Evolutionary conservation across 2,888 invertebrate species (phyloP).

Genomic region (Morinoia aosen): DNA sequence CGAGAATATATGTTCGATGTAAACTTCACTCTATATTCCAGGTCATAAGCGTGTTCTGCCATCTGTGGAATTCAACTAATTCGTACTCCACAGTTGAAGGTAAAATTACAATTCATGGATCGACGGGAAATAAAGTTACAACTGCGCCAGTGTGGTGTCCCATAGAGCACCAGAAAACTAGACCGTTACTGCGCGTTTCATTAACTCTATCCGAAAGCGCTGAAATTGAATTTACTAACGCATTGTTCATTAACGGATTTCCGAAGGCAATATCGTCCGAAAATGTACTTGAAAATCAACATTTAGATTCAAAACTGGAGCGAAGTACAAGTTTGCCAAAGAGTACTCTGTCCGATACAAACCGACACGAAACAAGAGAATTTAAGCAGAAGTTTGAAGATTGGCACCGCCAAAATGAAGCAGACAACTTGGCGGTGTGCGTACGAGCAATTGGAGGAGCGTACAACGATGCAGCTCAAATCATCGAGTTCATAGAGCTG

Average conservation of each 20-base stretch:
- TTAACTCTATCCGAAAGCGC: background rate
- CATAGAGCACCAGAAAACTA: background rate
- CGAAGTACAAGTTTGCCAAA: background rate
- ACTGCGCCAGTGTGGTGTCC: background rate
- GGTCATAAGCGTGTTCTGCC: background rate
- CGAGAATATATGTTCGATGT: background rate
- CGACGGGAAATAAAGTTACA: background rate
- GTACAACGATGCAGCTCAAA: background rate
- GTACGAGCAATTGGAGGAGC: background rate
- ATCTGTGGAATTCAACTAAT: background rate
- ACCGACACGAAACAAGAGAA: background rate
- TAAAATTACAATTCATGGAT: background rate
- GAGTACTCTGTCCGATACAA: background rate
- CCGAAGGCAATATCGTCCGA: background rate
- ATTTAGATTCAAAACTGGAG: background rate
- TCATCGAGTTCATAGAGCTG: background rate
- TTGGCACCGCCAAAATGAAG: background rate
- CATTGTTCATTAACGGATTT: background rate
- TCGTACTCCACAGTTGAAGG: background rate
- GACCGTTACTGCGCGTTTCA: background rate
- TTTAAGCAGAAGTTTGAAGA: background rate
- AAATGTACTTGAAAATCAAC: background rate
- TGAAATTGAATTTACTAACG: background rate
- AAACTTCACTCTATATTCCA: background rate
- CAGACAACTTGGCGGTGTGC: slow-evolving; percentile 4